Conservation (phyloP, 1,140 invertebrate species). For the Drosophila truncata region DNA sequence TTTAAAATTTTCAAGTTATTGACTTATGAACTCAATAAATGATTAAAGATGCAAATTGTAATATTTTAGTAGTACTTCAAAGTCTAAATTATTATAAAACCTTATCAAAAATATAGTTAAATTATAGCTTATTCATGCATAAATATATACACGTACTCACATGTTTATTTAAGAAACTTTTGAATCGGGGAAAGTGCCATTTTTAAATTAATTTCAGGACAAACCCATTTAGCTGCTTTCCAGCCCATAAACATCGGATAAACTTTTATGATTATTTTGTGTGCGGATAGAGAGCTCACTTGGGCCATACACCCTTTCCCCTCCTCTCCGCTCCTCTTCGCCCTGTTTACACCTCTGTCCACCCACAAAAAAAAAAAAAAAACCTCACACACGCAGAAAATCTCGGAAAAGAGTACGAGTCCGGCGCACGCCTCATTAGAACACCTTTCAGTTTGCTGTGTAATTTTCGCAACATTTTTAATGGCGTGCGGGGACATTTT, state of each 20-base stretch:
- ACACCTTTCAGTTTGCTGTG: constrained; percentile 82
- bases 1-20: not conserved
- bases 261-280: constrained; percentile 43
- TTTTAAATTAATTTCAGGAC: constrained; percentile 24
- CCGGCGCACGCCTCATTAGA: constrained; percentile 81
- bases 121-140: not conserved
- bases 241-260: constrained; percentile 37
- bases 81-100: not conserved
- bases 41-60: not conserved
- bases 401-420: constrained; percentile 50
- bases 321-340: not conserved
- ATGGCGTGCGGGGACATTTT: constrained; percentile 82
- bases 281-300: constrained; percentile 52
- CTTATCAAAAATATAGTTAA: not conserved
- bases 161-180: not conserved
- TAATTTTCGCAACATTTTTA: constrained; percentile 83
- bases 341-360: constrained; percentile 19
- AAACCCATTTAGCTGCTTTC: constrained; percentile 34
- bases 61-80: not conserved
- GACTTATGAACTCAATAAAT: not conserved
- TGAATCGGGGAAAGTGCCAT: not conserved
- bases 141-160: not conserved
- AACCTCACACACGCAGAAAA: constrained; percentile 7
- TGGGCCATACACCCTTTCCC: constrained; percentile 25
- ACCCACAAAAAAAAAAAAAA: constrained; percentile 26